Percentiles rank a stretch among this genome's conserved stretches.
phyloP scores from a whole-genome alignment of 2,797 vertebrate species.

The Danio kyathit region DNA sequence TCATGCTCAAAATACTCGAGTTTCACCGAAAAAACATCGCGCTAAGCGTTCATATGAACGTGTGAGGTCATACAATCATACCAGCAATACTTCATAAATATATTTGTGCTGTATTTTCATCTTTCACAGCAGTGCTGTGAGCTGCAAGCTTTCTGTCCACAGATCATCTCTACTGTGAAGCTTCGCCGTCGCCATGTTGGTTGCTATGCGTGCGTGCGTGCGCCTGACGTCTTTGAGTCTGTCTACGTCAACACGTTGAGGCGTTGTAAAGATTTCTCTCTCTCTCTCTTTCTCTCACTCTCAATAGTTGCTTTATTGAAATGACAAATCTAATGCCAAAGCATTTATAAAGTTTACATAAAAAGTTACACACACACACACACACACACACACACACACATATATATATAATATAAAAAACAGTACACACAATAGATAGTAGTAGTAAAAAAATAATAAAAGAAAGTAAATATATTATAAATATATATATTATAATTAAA shows the following conservation, averaged over 20 bases:
- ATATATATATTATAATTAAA: too few relatives aligned
- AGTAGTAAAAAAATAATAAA: too few relatives aligned
- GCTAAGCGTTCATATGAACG: background rate
- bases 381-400: too few relatives aligned
- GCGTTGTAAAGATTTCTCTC: too few relatives aligned
- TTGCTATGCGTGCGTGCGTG: slow-evolving; percentile 73
- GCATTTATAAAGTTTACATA: too few relatives aligned
- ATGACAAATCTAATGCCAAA: too few relatives aligned
- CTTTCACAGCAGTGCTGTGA: background rate
- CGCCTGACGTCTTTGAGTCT: slow-evolving; percentile 42
- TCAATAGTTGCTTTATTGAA: too few relatives aligned
- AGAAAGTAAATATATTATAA: too few relatives aligned
- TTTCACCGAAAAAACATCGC: background rate
- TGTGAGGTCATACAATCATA: background rate
- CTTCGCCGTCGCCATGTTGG: slow-evolving; percentile 81
- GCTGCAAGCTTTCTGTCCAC: slow-evolving; percentile 3
- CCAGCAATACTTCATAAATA: background rate
- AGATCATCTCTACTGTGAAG: slow-evolving; percentile 51
- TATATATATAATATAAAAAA: too few relatives aligned
- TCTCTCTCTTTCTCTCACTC: too few relatives aligned
- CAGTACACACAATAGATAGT: too few relatives aligned
- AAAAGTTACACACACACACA: too few relatives aligned
- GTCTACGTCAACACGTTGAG: slow-evolving; percentile 64
- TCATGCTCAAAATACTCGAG: slow-evolving; percentile 69
- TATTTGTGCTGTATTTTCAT: background rate